Conservation (phyloP, 1,140 invertebrate genomes). For the Zeugodacus cucurbitae region DNA sequence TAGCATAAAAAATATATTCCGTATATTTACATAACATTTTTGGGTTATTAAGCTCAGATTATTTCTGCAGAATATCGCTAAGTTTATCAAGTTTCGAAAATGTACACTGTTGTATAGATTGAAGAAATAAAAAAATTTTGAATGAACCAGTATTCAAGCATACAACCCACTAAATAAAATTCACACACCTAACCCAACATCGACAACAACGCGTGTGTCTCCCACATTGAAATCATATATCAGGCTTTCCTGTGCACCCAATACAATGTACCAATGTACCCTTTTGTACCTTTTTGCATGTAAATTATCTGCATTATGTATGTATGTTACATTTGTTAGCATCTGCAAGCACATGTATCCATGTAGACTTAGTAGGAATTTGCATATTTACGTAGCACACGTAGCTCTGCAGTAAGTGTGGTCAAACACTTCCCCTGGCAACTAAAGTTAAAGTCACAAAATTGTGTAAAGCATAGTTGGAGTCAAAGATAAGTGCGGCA, state of each 20-base stretch:
- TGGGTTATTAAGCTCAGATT: too few species aligned
- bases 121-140: too few species aligned
- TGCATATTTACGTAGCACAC: background rate
- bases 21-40: too few species aligned
- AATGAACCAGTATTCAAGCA: too few species aligned
- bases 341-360: background rate
- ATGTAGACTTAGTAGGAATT: background rate
- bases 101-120: too few species aligned
- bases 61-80: too few species aligned
- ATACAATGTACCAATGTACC: background rate
- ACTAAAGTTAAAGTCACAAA: background rate
- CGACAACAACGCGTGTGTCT: too few species aligned
- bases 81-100: too few species aligned
- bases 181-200: too few species aligned
- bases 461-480: background rate
- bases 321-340: background rate
- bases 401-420: background rate
- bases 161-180: too few species aligned
- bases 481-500: background rate
- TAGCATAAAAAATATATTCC: too few species aligned
- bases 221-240: background rate
- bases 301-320: background rate
- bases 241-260: background rate
- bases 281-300: background rate
- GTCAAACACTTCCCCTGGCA: background rate